Base-by-base conservation (phyloP, 2,888 invertebrate genomes). In the Andrena haemorrhoa region DNA sequence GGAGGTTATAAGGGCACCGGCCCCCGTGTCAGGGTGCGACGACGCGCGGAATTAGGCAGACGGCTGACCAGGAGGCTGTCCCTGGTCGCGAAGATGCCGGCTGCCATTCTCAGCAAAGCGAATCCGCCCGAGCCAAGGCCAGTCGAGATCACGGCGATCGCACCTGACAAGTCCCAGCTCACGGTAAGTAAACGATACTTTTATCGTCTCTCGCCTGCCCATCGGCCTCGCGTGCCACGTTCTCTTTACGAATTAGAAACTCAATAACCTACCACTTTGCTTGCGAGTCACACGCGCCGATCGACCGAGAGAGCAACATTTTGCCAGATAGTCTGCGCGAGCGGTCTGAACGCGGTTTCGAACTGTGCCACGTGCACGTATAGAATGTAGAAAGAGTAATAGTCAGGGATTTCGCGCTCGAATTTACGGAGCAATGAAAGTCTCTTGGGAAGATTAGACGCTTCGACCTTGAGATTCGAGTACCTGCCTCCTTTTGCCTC, bases 121-220 rank as follows among this genome's bases (percentile, higher is more conserved):
- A 90, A 91, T 85, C 92, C 92, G 23, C 93, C 93, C 41, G 93
- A 93, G 70, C 93, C 93, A 5, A 94, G 95, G 89, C 94, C 95
- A 64, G 95, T 96, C 87, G 96, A 96, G 87, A 95, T 96, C 76
- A 95, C 96, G 16, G 95, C 96, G 79, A 96, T 96, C 89, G 95
- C 95, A 56, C 96, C 96, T 47, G 96, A 96, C 91, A 96, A 96
- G 94, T 95, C 95, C 10, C 96, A 96, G 90, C 95, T 95, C 94
- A 95, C 95, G 95, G 96, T 96, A 94, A 94, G 94, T 92, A 20
- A 69, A 69, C 49, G 49, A 10, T 63, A 33, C 12, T 35, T 72
- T 47, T 71, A 29, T 29, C 61, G 5, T 26, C 20, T 61, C 23
- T 23, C n/a, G 2, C n/a, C 31, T 53, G 4, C 58, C 10, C 2